A percentile compares a stretch with the other conserved stretches of the same genome.
phyloP scores from a whole-genome alignment of 1,140 invertebrate species.

The Akabosia matsudoensis region DNA sequence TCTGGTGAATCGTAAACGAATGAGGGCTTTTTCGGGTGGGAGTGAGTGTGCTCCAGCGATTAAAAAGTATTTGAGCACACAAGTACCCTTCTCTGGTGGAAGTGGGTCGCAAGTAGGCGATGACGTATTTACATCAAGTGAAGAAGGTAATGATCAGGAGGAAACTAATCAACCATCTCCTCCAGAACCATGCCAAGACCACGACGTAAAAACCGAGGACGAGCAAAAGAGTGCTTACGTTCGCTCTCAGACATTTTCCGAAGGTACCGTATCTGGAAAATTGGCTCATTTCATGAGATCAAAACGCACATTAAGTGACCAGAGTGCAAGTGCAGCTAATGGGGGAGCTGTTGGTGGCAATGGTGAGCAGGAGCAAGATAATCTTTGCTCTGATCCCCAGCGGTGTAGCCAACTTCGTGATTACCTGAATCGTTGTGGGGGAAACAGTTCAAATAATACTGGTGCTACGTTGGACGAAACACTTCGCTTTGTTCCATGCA shows the following conservation, averaged over 20 bases:
- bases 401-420: not conserved
- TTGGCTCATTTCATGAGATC: not conserved
- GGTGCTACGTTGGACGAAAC: not conserved
- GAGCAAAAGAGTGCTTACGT: slow-evolving; percentile 1
- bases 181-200: too few relatives aligned
- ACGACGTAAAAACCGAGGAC: too few relatives aligned
- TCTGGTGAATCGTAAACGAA: slow-evolving; percentile 34
- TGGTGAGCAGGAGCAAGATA: not conserved
- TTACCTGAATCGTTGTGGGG: not conserved
- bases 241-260: not conserved
- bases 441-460: not conserved
- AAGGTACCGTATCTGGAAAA: slow-evolving; percentile 2
- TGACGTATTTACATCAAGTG: too few relatives aligned
- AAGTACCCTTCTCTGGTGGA: not conserved
- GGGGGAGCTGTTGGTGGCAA: not conserved
- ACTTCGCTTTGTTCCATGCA: not conserved
- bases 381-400: not conserved
- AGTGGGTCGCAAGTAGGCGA: not conserved
- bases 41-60: slow-evolving; percentile 37
- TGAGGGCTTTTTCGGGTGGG: slow-evolving; percentile 42
- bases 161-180: too few relatives aligned
- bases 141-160: too few relatives aligned
- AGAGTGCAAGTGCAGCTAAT: not conserved
- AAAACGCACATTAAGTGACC: not conserved
- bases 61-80: slow-evolving; percentile 39